phyloP scores from a whole-genome alignment of 1,140 invertebrate species.

The Papilio polyxenes region DNA sequence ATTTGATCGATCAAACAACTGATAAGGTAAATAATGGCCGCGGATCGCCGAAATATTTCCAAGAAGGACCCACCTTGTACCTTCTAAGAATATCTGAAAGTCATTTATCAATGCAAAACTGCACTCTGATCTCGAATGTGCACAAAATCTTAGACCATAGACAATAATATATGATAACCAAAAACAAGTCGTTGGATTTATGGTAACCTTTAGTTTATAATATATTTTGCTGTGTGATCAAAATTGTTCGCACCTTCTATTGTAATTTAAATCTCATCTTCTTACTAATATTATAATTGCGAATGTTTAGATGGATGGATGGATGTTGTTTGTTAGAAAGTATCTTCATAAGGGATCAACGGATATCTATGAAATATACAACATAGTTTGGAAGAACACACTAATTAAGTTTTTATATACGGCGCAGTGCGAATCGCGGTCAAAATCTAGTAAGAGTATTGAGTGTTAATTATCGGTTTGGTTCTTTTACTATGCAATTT shows the following conservation, averaged over 20 bases:
- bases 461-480: too few species aligned
- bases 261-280: neutral
- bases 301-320: too few species aligned
- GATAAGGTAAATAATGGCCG: slow-evolving; percentile 27
- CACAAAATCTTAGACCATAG: neutral
- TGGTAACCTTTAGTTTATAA: neutral
- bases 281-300: too few species aligned
- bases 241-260: neutral
- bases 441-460: too few species aligned
- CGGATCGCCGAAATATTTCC: slow-evolving; percentile 1
- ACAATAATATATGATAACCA: neutral
- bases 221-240: neutral
- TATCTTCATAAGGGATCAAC: too few species aligned
- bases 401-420: too few species aligned
- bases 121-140: slow-evolving; percentile 5
- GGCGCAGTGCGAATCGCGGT: too few species aligned
- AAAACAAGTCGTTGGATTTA: neutral
- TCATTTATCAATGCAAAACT: slow-evolving; percentile 31
- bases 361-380: too few species aligned
- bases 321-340: too few species aligned
- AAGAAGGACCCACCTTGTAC: neutral
- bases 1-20: slow-evolving; percentile 23
- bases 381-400: too few species aligned
- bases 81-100: neutral
- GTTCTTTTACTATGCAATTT: too few species aligned